Conservation (phyloP, 1,140 invertebrate species). For the Dufourea novaeangliae region DNA sequence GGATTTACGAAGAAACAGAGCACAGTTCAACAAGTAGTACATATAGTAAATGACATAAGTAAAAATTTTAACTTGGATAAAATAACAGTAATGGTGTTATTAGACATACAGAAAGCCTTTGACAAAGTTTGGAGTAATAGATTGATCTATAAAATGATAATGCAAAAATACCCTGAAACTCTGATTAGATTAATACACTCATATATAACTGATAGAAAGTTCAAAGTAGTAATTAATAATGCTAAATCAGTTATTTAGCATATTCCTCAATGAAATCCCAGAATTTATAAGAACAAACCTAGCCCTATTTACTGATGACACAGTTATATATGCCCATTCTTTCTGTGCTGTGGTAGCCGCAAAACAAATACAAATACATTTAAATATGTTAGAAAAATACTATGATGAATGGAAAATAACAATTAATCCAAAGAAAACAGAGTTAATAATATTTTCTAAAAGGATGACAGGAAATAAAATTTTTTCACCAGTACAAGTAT, state of each 20-base stretch:
- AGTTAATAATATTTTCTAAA: not conserved
- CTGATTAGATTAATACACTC: conserved; percentile 7
- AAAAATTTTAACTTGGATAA: conserved; percentile 62
- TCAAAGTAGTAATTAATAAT: not conserved
- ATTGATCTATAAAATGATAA: conserved; percentile 64
- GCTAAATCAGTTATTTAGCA: not conserved
- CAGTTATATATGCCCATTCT: conserved; percentile 10
- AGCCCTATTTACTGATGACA: conserved; percentile 5
- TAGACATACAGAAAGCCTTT: conserved; percentile 63
- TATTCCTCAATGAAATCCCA: conserved; percentile 1
- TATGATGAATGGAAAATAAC: conserved; percentile 1
- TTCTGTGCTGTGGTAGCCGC: not conserved
- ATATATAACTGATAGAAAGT: not conserved
- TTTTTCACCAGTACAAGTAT: not conserved
- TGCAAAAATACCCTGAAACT: conserved; percentile 22
- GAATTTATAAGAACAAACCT: not conserved
- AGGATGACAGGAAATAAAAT: not conserved
- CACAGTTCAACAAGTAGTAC: conserved; percentile 67
- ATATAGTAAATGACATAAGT: conserved; percentile 65
- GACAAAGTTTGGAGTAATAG: conserved; percentile 61
- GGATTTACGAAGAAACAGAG: conserved; percentile 68
- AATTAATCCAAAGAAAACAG: not conserved
- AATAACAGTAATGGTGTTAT: conserved; percentile 55
- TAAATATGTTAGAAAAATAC: not conserved
- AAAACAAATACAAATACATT: conserved; percentile 10